Evolutionary conservation across 2,888 invertebrate genomes (phyloP).

Genomic region (Lottia scabra): DNA sequence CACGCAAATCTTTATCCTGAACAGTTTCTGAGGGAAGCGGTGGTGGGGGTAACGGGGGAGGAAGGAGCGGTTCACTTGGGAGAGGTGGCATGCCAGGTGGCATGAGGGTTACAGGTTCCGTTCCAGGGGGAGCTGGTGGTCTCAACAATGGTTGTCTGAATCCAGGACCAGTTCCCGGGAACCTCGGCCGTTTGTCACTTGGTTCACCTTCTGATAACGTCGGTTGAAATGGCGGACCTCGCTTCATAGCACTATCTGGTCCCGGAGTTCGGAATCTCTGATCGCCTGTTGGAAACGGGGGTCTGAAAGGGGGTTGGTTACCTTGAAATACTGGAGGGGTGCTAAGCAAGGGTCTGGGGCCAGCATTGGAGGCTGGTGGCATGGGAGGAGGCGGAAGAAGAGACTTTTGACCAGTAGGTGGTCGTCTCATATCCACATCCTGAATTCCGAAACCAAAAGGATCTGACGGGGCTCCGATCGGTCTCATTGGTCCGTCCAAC

Average conservation of each 20-base stretch:
- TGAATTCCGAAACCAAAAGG: neutral
- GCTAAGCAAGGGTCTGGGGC: neutral
- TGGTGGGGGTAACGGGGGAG: neutral
- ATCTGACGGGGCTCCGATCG: neutral
- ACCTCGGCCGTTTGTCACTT: neutral
- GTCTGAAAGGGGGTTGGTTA: neutral
- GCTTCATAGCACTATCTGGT: neutral
- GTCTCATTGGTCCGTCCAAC: neutral
- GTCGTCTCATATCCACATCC: neutral
- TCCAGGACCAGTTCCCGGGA: neutral
- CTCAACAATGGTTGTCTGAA: neutral
- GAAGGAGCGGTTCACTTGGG: neutral
- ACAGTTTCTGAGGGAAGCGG: neutral
- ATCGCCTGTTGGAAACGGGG: neutral
- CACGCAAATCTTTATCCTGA: neutral
- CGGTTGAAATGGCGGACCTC: neutral
- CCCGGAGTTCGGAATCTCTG: neutral
- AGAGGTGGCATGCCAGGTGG: neutral
- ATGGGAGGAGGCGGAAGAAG: neutral
- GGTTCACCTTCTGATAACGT: neutral
- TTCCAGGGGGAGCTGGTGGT: neutral
- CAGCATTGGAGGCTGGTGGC: neutral
- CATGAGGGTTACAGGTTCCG: neutral
- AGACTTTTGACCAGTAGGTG: neutral
- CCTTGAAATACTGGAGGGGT: neutral